Percentiles rank a stretch among this genome's conserved stretches.
These are phyloP conservation scores for Nudaria mundana DNA, from an alignment of 2,888 invertebrate species.

Conservation along the genomic window DNA sequence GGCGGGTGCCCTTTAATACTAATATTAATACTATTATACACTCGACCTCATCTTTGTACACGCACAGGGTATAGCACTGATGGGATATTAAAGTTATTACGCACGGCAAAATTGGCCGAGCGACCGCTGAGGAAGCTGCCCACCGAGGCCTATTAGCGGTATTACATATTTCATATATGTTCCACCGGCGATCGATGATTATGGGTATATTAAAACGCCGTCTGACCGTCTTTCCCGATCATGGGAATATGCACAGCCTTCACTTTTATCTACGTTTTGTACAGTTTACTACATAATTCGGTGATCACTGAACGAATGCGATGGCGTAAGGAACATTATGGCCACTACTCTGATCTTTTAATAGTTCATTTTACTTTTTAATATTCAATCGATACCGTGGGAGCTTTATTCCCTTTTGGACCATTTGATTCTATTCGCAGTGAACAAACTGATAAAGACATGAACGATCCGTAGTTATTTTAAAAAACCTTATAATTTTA, in stretches of 20 bases:
- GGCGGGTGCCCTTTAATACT: constrained; percentile 48
- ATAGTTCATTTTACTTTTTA: constrained; percentile 43
- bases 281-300: constrained; percentile 75
- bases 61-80: constrained; percentile 67
- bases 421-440: no score
- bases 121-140: constrained; percentile 80
- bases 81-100: constrained; percentile 79
- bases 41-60: constrained; percentile 67
- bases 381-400: not conserved
- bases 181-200: constrained; percentile 70
- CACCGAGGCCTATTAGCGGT: constrained; percentile 74
- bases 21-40: constrained; percentile 70
- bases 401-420: no score
- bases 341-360: constrained; percentile 53
- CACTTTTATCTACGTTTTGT: constrained; percentile 71
- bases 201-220: constrained; percentile 75
- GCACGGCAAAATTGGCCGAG: constrained; percentile 72
- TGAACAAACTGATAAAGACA: no score
- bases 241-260: constrained; percentile 70
- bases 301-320: constrained; percentile 53
- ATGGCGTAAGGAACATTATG: constrained; percentile 56
- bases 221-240: constrained; percentile 67
- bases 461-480: no score
- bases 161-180: constrained; percentile 78
- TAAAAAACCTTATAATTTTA: no score